Base-by-base conservation (phyloP, 2,888 invertebrate species). In the Neoascia interrupta region DNA sequence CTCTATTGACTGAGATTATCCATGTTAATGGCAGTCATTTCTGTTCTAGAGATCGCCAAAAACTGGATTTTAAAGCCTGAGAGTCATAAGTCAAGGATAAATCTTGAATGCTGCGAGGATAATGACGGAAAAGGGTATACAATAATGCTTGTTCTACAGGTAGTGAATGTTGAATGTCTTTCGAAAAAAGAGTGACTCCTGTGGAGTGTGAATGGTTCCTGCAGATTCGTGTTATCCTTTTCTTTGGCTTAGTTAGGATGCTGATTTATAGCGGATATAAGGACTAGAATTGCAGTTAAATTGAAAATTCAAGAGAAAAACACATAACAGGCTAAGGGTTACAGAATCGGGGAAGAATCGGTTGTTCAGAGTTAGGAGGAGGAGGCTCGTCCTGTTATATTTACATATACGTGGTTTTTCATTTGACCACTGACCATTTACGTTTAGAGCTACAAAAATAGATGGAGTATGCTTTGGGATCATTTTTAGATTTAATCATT, bases 51-150 rank as follows among this genome's bases (percentile, higher is more conserved):
- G 47, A 53, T 75, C 66, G 41, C 73, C 75, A 60, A 49, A 58
- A 43, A 54, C 53, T 47, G 28, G 39, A 45, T 54, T 76, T 60
- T 81, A 81, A n/a, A n/a, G n/a, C n/a, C n/a, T n/a, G n/a, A n/a
- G 82, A 84, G 84, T 84, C 84, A 80, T 83, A 86, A 87, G 87
- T 86, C 87, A 86, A 86, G 87, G 87, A 84, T 86, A 83, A 83
- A 81, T 31, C 51, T 63, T 45, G 41, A 26, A 21, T 41, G 54
- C 45, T 73, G 39, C 58, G 23, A 56, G 60, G 41, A 79, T 61
- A 68, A 81, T 66, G 70, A 69, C 58, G 34, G 45, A 49, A 73
- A 47, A 58, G 28, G 63, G 34, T 47, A 41, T 19, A n/a, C n/a
- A n/a, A n/a, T n/a, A n/a, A n/a, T 74, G 18, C 54, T 68, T 26